Base-by-base conservation (phyloP, 2,797 vertebrate genomes). In the Pachyuromys duprasi region DNA sequence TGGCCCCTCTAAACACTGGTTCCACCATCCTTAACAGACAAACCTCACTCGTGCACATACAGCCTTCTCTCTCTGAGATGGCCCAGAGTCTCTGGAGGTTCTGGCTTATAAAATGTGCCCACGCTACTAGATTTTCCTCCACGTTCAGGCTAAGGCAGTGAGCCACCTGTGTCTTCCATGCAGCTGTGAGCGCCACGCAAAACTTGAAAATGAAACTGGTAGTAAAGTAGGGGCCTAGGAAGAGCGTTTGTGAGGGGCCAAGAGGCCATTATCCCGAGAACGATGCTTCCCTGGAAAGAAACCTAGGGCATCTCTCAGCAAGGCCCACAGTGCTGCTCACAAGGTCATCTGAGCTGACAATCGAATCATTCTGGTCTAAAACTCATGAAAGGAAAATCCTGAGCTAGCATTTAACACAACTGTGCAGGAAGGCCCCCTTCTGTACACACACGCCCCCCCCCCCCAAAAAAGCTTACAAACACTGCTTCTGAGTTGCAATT, bases 201-300 rank as follows among this genome's bases (percentile, higher is more conserved):
- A 67, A 57, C 91, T 94, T 94, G 95, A 95, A 95, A 96, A 94
- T 60, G 78, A 96, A 96, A 91, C 89, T 0, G 12, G 17, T 39
- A 2, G 42, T 67, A 42, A 49, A 89, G 14, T 57, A 15, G 55
- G 55, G 55, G 55, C 49, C 9, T 11, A 49, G 9, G 8, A 49
- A 49, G 49, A 49, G 49, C 49, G 8, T 49, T 49, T 49, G 49
- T 49, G 49, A 49, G 79, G 5, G 17, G 78, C 87, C 45, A 8
- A 79, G 89, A 94, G 86, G 60, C 69, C 60, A 42, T 33, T 79
- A 0, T 84, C 78, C 83, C 14, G 49, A 36, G 39, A 72, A 49
- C 2, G 14, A 15, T 9, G n/a, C 14, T 53, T 93, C 36, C 49
- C 0, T 22, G 15, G 7, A 69, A 22, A 36, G 75, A 94, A 93